Evolutionary conservation across 92 coral and sea anemone genomes (phyloP), one percentile per base, ranked within the genome.

Genomic region (Epizoanthus scotinus): DNA sequence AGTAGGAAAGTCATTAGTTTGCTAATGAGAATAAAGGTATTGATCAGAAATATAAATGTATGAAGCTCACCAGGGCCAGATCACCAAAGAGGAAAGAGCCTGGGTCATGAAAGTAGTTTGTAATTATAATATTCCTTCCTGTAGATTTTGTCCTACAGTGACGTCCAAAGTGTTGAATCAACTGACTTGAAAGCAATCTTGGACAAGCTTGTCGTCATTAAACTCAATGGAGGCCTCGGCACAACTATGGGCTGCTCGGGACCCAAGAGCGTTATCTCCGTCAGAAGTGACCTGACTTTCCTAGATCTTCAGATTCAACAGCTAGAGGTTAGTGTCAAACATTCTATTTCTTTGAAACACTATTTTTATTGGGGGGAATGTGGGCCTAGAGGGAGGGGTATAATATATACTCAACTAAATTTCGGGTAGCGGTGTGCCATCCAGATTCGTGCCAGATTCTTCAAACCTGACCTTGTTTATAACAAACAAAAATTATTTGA

Each of bases 221-320:
- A 95, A 66, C 90, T 95, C 3, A 95, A 95, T 91, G 98, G 98
- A n/a, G 98, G 98, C 40, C 87, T 95, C 49, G 98, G 98, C 0
- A 95, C 98, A 54, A 95, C 94, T 40, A 95, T 95, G 98, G 98
- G 98, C 24, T 92, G 97, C 69, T 87, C 91, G 59, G 98, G 98
- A 13, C 92, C 98, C 8, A 95, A 95, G 71, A 95, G 98, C 67
- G 79, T 91, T 20, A 95, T 95, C 36, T 94, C 98, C 1, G 93
- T 95, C 3, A 84, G 94, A 65, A 93, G 90, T 47, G 98, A 95
- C 50, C 75, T 95, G 67, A 95, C 98, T 0, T 95, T 95, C 77
- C 94, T 95, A 29, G 98, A 95, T 70, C 85, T 95, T 69, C 94
- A 94, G 86, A 91, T 95, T 14, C 98, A 95, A 63, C 97, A 93